These are phyloP conservation scores for Nephrotoma appendiculata DNA, from an alignment of 2,888 invertebrate genomes.

Conservation along the genomic window DNA sequence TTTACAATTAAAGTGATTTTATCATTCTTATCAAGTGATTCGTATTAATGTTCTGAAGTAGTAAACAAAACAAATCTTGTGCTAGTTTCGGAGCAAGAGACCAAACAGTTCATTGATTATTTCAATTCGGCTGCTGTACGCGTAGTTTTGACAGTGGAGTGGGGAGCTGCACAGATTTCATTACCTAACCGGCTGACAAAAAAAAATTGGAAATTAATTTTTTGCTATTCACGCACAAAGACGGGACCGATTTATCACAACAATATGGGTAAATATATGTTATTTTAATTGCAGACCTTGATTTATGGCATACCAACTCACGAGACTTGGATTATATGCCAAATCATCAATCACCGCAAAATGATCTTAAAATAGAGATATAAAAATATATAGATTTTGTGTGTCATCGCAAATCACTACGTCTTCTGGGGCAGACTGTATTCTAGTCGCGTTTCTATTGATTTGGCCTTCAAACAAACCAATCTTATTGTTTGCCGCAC, in stretches of 20 bases:
- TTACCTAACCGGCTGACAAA: background rate
- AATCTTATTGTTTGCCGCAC: background rate
- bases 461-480: background rate
- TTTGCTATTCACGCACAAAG: background rate
- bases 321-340: background rate
- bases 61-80: background rate
- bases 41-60: background rate
- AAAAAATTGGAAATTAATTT: background rate
- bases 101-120: background rate
- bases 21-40: background rate
- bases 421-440: background rate
- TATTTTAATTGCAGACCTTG: background rate
- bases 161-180: background rate
- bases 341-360: background rate
- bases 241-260: background rate
- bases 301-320: background rate
- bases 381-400: background rate
- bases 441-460: background rate
- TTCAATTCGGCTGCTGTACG: background rate
- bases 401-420: background rate
- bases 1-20: background rate
- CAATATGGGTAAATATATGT: background rate
- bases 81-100: background rate
- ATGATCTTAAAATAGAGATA: background rate
- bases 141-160: background rate